Evolutionary conservation across 30 jellyfish, hydroid and myxozoan species (phyloP).

Genomic region (Cassiopea andromeda): DNA sequence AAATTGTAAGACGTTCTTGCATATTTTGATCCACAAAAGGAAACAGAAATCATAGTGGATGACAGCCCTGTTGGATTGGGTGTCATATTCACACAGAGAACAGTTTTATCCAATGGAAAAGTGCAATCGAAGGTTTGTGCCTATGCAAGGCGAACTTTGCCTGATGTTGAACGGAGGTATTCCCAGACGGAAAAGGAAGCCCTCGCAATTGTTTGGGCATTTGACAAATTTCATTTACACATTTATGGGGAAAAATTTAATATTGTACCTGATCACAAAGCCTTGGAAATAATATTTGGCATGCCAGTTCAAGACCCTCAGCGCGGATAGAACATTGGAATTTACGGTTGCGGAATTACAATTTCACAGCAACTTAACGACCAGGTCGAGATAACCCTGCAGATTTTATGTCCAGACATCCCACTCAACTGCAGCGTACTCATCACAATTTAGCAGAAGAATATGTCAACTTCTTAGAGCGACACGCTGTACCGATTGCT

Average conservation of each 20-base stretch:
- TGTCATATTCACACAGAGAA: neutral
- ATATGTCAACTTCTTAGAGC: slow-evolving; percentile 13
- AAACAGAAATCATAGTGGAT: slow-evolving; percentile 38
- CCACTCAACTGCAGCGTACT: neutral
- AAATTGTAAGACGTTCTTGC: slow-evolving; percentile 20
- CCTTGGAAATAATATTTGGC: slow-evolving; percentile 12
- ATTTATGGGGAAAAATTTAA: slow-evolving; percentile 26
- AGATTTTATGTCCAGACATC: slow-evolving; percentile 1
- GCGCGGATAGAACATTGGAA: slow-evolving; percentile 31
- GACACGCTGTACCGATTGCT: slow-evolving; percentile 32
- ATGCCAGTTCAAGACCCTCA: slow-evolving; percentile 9
- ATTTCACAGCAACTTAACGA: neutral
- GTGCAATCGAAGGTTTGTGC: slow-evolving; percentile 4
- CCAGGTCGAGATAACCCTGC: neutral
- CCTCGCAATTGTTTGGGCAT: slow-evolving; percentile 52
- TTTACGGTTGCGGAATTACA: slow-evolving; percentile 10
- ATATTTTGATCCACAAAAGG: slow-evolving; percentile 29
- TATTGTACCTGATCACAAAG: slow-evolving; percentile 37
- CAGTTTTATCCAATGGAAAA: slow-evolving; percentile 23
- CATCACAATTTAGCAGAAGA: slow-evolving; percentile 25
- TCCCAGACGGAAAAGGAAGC: slow-evolving; percentile 57
- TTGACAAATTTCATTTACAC: slow-evolving; percentile 1
- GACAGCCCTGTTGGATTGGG: slow-evolving; percentile 61
- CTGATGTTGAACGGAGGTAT: slow-evolving; percentile 43
- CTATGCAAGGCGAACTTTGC: slow-evolving; percentile 25